Base-by-base conservation (phyloP, 2,797 vertebrate genomes). In the Tangara arthus region DNA sequence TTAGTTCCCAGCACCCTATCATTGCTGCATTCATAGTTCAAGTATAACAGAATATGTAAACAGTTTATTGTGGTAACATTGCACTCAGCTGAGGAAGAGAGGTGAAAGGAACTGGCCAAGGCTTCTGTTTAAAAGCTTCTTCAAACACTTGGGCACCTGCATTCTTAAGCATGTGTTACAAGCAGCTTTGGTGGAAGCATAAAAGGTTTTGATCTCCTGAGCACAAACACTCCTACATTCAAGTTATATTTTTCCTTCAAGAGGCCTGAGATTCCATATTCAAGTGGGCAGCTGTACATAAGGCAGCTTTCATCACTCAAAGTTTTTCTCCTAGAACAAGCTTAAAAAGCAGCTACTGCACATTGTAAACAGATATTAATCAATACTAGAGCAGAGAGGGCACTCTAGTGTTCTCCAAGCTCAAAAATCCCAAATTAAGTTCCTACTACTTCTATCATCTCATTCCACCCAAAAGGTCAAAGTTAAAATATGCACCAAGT, bases 11-110 rank as follows among this genome's bases (percentile, higher is more conserved):
- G 75, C 87, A 91, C 69, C 30, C 0, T 57, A 42, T 70, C 28
- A 76, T 34, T 69, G 28, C 47, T 83, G 76, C 34, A 87, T 65
- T 64, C 82, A 37, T 50, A 46, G 34, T 90, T 96, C 93, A 94
- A 95, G 81, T 93, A 60, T 18, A 82, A 73, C 11, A 73, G 56
- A 87, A 22, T 20, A 81, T 23, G 89, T 92, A 93, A 95, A 95
- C 91, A 61, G 69, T 64, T 87, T 34, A 59, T 71, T 75, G 71
- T 16, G 30, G 76, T 63, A 87, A 95, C 55, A 94, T 32, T 92
- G 92, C 79, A 85, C 84, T 87, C 77, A 44, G 37, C 3, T 47
- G 60, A 53, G 52, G n/a, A 69, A 32, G 41, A 73, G 35, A 56
- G 24, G 30, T 46, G 34, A 56, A 82, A 61, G 27, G 16, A 84